phyloP scores from a whole-genome alignment of 2,888 invertebrate genomes.

The Eudemis profundana region DNA sequence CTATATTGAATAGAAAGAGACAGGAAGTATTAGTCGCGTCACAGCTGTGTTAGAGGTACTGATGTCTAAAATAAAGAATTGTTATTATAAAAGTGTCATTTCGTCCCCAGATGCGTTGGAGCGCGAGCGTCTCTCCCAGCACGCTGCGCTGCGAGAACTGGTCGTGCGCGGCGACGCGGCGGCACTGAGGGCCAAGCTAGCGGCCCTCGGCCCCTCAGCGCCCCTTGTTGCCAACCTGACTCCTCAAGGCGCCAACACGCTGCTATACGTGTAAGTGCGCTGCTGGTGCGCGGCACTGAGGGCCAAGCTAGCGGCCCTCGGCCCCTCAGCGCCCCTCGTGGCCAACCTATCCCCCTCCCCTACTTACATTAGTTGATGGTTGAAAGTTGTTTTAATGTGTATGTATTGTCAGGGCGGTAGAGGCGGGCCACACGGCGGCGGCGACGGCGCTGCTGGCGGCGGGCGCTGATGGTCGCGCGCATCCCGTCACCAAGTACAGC shows the following conservation, averaged over 20 bases:
- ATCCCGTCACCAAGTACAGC: constrained; percentile 96
- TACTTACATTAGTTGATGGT: too few relatives aligned
- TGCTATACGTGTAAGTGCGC: constrained; percentile 91
- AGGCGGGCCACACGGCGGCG: constrained; percentile 92
- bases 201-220: constrained; percentile 87
- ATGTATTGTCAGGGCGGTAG: constrained; percentile 90
- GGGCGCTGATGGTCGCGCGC: constrained; percentile 95
- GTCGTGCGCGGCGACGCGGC: constrained; percentile 90
- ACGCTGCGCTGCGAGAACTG: constrained; percentile 91
- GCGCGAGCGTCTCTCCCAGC: constrained; percentile 89
- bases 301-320: constrained; percentile 87
- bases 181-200: constrained; percentile 87
- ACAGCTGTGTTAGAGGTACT: too few relatives aligned
- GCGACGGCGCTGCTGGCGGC: constrained; percentile 91
- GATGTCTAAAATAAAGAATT: not conserved
- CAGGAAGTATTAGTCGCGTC: too few relatives aligned
- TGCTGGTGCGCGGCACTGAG: constrained; percentile 79
- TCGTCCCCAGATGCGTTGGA: constrained; percentile 88
- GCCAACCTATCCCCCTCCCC: constrained; percentile 96
- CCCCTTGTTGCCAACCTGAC: constrained; percentile 93
- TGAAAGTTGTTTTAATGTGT: too few relatives aligned
- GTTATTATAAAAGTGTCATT: not conserved
- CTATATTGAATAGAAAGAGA: too few relatives aligned
- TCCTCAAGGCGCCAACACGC: constrained; percentile 94
- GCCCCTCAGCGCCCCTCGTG: constrained; percentile 88